Percentiles rank a stretch among this genome's conserved stretches.
phyloP scores from a whole-genome alignment of 2,888 invertebrate species.

The Didymodactylos carnosus region DNA sequence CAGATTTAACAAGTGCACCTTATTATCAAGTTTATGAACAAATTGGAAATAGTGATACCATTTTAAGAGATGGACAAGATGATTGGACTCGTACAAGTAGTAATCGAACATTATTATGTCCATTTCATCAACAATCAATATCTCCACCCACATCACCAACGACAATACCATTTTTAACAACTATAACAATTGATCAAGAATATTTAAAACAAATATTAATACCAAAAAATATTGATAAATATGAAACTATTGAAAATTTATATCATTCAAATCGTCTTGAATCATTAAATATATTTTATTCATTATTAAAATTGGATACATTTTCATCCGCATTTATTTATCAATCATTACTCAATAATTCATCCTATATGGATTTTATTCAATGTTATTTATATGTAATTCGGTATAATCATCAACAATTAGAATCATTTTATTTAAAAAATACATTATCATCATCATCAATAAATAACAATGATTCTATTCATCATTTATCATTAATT shows the following conservation, averaged over 20 bases:
- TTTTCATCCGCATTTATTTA: neutral
- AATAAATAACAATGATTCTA: no score
- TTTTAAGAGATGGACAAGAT: no score
- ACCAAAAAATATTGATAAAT: neutral
- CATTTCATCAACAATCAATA: neutral
- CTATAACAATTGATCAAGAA: neutral
- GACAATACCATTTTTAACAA: neutral
- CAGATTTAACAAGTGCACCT: neutral
- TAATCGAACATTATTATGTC: neutral
- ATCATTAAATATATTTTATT: neutral
- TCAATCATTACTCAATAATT: neutral
- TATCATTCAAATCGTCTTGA: neutral
- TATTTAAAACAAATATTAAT: neutral
- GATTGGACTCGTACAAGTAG: neutral
- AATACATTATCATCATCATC: no score
- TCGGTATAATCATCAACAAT: neutral
- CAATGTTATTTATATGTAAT: neutral
- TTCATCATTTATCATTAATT: neutral
- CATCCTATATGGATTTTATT: neutral
- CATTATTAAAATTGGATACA: neutral
- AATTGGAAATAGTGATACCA: neutral
- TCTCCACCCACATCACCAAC: neutral
- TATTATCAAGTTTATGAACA: neutral
- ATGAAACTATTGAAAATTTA: neutral
- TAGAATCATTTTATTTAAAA: neutral